phyloP scores from a whole-genome alignment of 2,797 vertebrate species.

The Synanceia verrucosa region DNA sequence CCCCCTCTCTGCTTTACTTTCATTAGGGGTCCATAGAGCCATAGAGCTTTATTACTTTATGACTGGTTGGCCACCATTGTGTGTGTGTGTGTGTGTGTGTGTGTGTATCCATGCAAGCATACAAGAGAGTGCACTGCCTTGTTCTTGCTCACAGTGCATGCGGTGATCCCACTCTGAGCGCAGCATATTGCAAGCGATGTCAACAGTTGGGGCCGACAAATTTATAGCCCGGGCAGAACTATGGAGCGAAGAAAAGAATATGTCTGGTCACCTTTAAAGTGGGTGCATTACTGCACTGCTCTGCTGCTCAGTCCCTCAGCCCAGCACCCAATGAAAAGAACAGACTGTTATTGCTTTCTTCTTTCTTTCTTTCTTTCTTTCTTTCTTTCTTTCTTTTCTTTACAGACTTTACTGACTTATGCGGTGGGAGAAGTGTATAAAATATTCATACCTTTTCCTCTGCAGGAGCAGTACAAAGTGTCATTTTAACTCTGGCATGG shows the following conservation, averaged over 20 bases:
- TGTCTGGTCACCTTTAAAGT: conserved; percentile 61
- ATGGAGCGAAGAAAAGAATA: conserved; percentile 55
- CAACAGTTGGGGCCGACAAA: conserved; percentile 78
- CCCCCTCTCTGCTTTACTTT: conserved; percentile 55
- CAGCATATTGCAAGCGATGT: conserved; percentile 80
- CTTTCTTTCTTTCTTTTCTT: conserved; percentile 13
- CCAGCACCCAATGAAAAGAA: conserved; percentile 50
- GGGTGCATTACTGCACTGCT: conserved; percentile 38
- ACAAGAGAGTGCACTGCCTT: conserved; percentile 49
- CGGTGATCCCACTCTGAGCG: conserved; percentile 55
- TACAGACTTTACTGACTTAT: conserved; percentile 56
- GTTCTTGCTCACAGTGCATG: conserved; percentile 71
- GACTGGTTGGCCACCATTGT: conserved; percentile 73
- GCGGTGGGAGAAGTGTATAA: conserved; percentile 53
- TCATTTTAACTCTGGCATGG: conserved; percentile 52
- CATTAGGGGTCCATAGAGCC: conserved; percentile 64
- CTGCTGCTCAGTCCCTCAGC: conserved; percentile 24
- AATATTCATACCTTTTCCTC: conserved; percentile 66
- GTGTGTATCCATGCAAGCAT: conserved; percentile 17
- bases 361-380: conserved; percentile 14
- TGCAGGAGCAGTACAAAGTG: conserved; percentile 55
- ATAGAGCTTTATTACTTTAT: conserved; percentile 80
- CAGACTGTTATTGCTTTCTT: conserved; percentile 55
- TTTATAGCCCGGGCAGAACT: conserved; percentile 70
- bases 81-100: conserved; percentile 52